Percentiles rank a stretch among this genome's conserved stretches.
Evolutionary conservation across 2,888 invertebrate genomes (phyloP).

Genomic region (Lumbricus terrestris): DNA sequence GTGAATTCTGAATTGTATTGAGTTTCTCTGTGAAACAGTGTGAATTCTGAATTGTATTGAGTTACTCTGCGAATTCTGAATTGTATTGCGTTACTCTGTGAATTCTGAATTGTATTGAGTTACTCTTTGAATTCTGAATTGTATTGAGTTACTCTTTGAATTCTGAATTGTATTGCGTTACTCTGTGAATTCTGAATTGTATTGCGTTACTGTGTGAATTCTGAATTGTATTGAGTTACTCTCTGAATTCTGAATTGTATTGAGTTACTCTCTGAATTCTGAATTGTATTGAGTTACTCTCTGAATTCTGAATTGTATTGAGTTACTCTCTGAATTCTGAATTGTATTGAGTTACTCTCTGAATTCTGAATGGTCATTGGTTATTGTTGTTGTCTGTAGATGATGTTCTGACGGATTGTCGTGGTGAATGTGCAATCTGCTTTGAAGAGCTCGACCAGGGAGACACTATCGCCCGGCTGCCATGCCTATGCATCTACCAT

Average conservation of each 20-base stretch:
- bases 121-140: background rate
- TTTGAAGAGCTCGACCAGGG: constrained; percentile 92
- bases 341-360: background rate
- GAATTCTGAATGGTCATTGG: background rate
- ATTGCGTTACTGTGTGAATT: too few relatives aligned
- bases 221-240: too few relatives aligned
- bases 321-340: too few relatives aligned
- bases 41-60: too few relatives aligned
- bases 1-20: background rate
- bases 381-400: constrained; percentile 69
- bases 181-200: background rate
- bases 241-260: background rate
- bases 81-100: too few relatives aligned
- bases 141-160: too few relatives aligned
- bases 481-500: constrained; percentile 99
- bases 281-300: background rate
- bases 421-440: constrained; percentile 98
- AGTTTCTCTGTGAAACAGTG: too few relatives aligned
- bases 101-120: too few relatives aligned
- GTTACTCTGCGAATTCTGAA: background rate
- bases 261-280: too few relatives aligned
- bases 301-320: background rate
- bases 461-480: constrained; percentile 94
- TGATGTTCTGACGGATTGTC: constrained; percentile 91
- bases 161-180: too few relatives aligned